phyloP scores from a whole-genome alignment of 2,888 invertebrate species.

The Drosophila helvetica region DNA sequence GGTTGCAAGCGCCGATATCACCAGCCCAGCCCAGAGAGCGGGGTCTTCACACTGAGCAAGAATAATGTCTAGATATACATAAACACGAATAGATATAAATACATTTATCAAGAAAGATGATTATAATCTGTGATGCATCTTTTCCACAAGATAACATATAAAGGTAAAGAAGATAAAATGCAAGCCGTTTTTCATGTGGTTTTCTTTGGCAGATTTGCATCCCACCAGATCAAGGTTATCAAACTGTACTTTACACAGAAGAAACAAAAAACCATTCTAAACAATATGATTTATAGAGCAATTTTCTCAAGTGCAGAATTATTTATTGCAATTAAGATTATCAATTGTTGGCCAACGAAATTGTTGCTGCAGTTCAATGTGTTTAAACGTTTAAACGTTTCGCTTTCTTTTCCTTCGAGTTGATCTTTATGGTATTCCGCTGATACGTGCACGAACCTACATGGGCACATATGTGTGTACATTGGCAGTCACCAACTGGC shows the following conservation, averaged over 20 bases:
- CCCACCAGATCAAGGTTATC: neutral
- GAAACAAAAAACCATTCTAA: neutral
- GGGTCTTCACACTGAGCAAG: neutral
- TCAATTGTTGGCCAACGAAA: slow-evolving; percentile 35
- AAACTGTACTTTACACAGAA: neutral
- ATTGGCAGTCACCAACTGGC: neutral
- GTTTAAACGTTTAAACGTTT: slow-evolving; percentile 17
- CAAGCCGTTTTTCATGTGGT: neutral
- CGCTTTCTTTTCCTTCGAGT: slow-evolving; percentile 7
- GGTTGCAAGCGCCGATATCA: slow-evolving; percentile 46
- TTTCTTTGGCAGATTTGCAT: neutral
- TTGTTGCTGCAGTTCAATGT: slow-evolving; percentile 32
- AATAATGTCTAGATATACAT: slow-evolving; percentile 10
- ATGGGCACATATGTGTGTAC: slow-evolving; percentile 22
- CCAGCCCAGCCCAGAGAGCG: neutral
- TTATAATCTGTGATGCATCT: neutral
- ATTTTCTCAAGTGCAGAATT: slow-evolving; percentile 19
- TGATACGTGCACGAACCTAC: slow-evolving; percentile 26
- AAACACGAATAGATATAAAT: slow-evolving; percentile 5
- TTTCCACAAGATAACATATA: neutral
- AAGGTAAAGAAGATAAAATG: neutral
- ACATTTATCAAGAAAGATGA: neutral
- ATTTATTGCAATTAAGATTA: slow-evolving; percentile 53
- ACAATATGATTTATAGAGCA: slow-evolving; percentile 44
- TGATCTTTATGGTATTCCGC: slow-evolving; percentile 42